Base-by-base conservation (phyloP, 2,113 vertebrate species). In the Choloepus hoffmanni region DNA sequence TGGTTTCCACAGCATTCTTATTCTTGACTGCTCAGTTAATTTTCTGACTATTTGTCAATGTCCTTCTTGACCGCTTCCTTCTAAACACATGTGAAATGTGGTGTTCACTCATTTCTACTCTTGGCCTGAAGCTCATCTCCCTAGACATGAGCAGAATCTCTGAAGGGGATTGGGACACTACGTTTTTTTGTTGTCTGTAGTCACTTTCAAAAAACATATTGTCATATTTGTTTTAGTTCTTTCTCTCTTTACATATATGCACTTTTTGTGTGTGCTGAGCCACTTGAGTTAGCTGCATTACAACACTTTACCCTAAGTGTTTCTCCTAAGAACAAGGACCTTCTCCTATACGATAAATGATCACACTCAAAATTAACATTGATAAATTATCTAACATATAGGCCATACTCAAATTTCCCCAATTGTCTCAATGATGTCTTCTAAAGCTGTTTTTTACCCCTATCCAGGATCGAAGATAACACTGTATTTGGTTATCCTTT, bases 371-470 rank as follows among this genome's bases (percentile, higher is more conserved):
- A 73, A 81, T 72, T 85, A 93, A 92, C 12, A 83, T 2, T 55
- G 87, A 78, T 67, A 88, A 88, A 84, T 92, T 65, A 81, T 48
- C 74, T 83, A 92, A 72, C 53, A 83, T 53, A 93, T 3, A 92
- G 24, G 36, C 21, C 28, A 81, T 55, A 96, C 79, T 60, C 11
- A 84, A 87, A 89, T 91, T 58, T 84, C 30, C 24, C 28, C 58
- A 89, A 40, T 23, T 96, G 53, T 50, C n/a, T 68, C n/a, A 93
- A 85, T 45, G 83, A 79, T 14, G 23, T 68, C 33, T 45, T 86
- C 84, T 76, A 74, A 91, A 65, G 73, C 43, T 45, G 40, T 48
- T 76, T 45, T 74, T 28, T 40, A 36, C 18, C 40, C 7, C 43
- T 10, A 77, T 30, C 45, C 45, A 77, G 45, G 36, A 78, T 82